phyloP scores from a whole-genome alignment of 2,797 vertebrate genomes.

The Schizopygopsis pylzovi region DNA sequence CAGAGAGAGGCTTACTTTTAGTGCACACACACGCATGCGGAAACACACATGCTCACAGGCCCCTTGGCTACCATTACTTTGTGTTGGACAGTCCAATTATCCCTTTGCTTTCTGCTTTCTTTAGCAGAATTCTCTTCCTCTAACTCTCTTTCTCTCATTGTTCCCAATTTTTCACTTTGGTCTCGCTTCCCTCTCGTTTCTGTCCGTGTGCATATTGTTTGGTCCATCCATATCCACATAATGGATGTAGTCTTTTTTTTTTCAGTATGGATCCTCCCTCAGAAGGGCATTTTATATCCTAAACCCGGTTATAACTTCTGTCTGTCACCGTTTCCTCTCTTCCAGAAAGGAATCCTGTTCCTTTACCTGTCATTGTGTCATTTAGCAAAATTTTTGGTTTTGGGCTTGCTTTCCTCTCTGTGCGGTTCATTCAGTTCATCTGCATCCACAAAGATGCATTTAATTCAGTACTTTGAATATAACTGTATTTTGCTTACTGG shows the following conservation, averaged over 20 bases:
- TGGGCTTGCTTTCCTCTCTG: slow-evolving; percentile 24
- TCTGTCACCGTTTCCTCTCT: slow-evolving; percentile 67
- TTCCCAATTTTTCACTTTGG: slow-evolving; percentile 58
- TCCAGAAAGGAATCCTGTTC: slow-evolving; percentile 61
- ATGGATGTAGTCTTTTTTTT: slow-evolving; percentile 1
- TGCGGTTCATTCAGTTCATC: slow-evolving; percentile 24
- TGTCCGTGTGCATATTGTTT: neutral
- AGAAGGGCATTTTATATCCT: neutral
- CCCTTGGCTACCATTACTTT: slow-evolving; percentile 78
- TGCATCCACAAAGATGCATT: slow-evolving; percentile 2
- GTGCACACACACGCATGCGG: slow-evolving; percentile 50
- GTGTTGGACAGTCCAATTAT: slow-evolving; percentile 81
- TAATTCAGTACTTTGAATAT: neutral
- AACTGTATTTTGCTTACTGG: neutral
- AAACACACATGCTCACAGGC: slow-evolving; percentile 63
- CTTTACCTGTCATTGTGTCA: neutral
- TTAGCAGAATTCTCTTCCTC: slow-evolving; percentile 61
- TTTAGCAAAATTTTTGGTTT: neutral
- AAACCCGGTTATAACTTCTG: slow-evolving; percentile 28
- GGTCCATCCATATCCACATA: neutral
- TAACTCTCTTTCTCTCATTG: slow-evolving; percentile 46
- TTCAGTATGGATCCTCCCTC: slow-evolving; percentile 56
- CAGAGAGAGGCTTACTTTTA: slow-evolving; percentile 52
- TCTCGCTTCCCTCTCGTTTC: slow-evolving; percentile 38
- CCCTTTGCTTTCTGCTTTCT: slow-evolving; percentile 72